Percentiles rank a stretch among this genome's conserved stretches.
phyloP scores from a whole-genome alignment of 1,140 invertebrate genomes.

The Asbolus verrucosus region DNA sequence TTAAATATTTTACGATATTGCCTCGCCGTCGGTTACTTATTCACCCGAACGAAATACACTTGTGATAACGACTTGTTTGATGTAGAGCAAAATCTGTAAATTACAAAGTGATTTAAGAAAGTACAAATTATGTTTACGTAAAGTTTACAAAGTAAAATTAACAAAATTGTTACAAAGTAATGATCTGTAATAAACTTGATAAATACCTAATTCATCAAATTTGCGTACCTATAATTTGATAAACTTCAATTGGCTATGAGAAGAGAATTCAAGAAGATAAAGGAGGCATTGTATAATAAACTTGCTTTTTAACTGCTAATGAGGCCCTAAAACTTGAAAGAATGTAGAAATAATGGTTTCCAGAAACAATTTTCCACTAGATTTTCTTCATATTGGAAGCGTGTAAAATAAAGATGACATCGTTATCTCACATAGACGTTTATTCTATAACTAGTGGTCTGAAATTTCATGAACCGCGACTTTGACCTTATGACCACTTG shows the following conservation, averaged over 20 bases:
- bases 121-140: too few species aligned
- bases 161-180: background rate
- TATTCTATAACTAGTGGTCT: slow-evolving; percentile 13
- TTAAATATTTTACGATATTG: slow-evolving; percentile 25
- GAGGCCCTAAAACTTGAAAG: slow-evolving; percentile 43
- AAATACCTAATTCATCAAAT: slow-evolving; percentile 15
- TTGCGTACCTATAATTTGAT: slow-evolving; percentile 29
- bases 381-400: slow-evolving; percentile 43
- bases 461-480: slow-evolving; percentile 6
- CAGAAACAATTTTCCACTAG: slow-evolving; percentile 48
- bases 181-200: slow-evolving; percentile 3
- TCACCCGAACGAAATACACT: background rate
- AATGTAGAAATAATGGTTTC: slow-evolving; percentile 46
- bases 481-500: too few species aligned
- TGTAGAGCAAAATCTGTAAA: background rate
- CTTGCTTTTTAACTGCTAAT: slow-evolving; percentile 46
- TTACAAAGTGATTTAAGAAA: too few species aligned
- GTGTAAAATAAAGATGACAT: slow-evolving; percentile 43
- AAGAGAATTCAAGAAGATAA: slow-evolving; percentile 32
- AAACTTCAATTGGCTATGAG: slow-evolving; percentile 36
- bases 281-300: slow-evolving; percentile 38
- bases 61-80: background rate
- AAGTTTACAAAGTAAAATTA: background rate
- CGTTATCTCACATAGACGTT: slow-evolving; percentile 38
- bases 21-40: background rate